Conservation (phyloP, 1,140 invertebrate genomes). For the Frieseomelitta varia region DNA sequence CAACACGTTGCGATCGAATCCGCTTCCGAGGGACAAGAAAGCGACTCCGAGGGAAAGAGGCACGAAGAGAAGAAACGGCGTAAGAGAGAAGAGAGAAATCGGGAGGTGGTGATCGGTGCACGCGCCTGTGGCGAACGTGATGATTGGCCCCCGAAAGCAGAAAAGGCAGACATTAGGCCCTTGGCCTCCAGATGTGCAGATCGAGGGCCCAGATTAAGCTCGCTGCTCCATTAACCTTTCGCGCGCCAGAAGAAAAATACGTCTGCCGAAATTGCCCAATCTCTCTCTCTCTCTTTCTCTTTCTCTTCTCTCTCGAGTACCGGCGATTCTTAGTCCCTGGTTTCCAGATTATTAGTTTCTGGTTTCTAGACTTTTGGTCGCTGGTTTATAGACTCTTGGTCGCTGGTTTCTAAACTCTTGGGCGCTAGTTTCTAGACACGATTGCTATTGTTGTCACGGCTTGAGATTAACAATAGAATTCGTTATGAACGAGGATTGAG, state of each 20-base stretch:
- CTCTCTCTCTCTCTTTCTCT: background rate
- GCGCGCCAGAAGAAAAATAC: constrained; percentile 65
- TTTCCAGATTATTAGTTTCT: no score
- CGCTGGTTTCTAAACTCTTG: no score
- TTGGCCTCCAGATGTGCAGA: constrained; percentile 66
- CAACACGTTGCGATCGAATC: constrained; percentile 16
- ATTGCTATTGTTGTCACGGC: background rate
- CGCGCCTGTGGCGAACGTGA: constrained; percentile 69
- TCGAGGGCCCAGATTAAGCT: constrained; percentile 62
- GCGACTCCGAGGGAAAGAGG: constrained; percentile 34
- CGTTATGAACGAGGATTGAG: no score
- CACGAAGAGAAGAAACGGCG: background rate
- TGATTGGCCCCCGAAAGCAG: constrained; percentile 68
- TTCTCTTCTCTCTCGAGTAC: no score
- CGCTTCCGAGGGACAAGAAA: constrained; percentile 37
- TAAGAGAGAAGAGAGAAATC: background rate
- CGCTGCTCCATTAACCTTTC: constrained; percentile 67
- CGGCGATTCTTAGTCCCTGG: no score
- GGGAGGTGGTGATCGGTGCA: constrained; percentile 57
- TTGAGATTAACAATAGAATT: no score
- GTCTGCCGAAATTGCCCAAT: constrained; percentile 52
- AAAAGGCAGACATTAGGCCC: constrained; percentile 66
- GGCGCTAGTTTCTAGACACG: no score
- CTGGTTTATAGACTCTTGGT: no score
- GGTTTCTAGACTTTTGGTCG: no score